Evolutionary conservation across 2,888 invertebrate species (phyloP).

Genomic region (Keiferia lycopersicella): DNA sequence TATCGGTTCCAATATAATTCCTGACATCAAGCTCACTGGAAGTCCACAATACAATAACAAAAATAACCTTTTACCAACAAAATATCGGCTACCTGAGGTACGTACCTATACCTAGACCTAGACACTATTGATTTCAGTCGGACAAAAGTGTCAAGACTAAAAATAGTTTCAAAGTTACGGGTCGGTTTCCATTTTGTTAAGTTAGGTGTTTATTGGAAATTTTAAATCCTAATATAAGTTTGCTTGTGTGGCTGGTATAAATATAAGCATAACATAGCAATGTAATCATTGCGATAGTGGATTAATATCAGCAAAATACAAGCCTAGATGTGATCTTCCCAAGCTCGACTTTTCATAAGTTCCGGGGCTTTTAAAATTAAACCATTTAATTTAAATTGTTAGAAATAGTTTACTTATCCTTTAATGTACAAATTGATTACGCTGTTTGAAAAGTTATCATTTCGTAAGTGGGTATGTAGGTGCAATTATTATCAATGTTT

Average conservation of each 20-base stretch:
- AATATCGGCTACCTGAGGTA: neutral
- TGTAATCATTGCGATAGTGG: too few species aligned
- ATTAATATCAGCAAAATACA: too few species aligned
- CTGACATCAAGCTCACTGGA: neutral
- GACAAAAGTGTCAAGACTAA: conserved; percentile 9
- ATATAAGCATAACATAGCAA: too few species aligned
- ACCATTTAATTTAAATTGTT: too few species aligned
- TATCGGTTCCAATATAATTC: neutral
- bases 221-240: neutral
- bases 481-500: neutral
- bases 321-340: too few species aligned
- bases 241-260: neutral
- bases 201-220: conserved; percentile 1
- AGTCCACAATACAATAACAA: neutral
- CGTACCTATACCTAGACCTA: too few species aligned
- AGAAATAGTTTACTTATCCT: too few species aligned
- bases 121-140: neutral
- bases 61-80: neutral
- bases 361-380: too few species aligned
- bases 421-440: too few species aligned
- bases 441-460: too few species aligned
- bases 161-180: neutral
- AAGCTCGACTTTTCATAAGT: too few species aligned
- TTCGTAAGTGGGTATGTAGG: neutral
- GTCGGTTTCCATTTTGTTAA: neutral